Base-by-base conservation (phyloP, 30 jellyfish, hydroid and myxozoan genomes). In the Aurelia sp. region DNA sequence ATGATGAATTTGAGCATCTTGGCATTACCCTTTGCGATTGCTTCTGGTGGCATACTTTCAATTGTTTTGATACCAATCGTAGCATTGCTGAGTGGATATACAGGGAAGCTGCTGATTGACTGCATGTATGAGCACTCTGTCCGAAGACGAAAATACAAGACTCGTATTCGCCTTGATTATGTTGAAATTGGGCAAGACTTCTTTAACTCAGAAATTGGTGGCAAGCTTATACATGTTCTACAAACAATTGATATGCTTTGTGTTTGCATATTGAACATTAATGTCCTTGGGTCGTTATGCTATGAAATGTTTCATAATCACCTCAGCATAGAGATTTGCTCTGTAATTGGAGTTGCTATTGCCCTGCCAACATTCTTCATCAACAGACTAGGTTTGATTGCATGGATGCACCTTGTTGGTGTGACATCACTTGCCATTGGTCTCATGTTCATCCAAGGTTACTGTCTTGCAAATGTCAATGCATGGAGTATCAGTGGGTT, bases 291-390 rank as follows among this genome's bases (percentile, higher is more conserved):
- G 35, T 74, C 90, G 1, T 76, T 93, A 66, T 64, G 91, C 33
- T 92, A 79, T 76, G 98, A 93, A 63, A 79, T 88, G 33, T 63
- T 92, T 9, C 96, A 89, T 48, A 50, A 33, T 16, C 52, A 68
- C 58, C 67, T 83, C 22, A 77, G 86, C 67, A 79, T 88, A 47
- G 80, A 88, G 74, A 84, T 88, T 12, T 93, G 98, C 82, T 81
- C 97, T 3, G 97, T 80, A 10, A 93, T 93, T 76, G 98, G 96
- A 8, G 98, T 87, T 24, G 84, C 85, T 11, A 55, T 88, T 51
- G 97, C 97, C 16, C 68, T 93, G 64, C 98, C 98, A 58, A 76
- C 98, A 57, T 81, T 93, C 62, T 93, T 93, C 84, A 76, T 93
- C 33, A 90, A 89, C 17, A 82, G 76, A 52, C 86, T 88, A 10